Percentiles rank a stretch among this genome's conserved stretches.
These are phyloP conservation scores for Acholoe squamosa DNA, from an alignment of 2,888 invertebrate genomes.

Conservation along the genomic window DNA sequence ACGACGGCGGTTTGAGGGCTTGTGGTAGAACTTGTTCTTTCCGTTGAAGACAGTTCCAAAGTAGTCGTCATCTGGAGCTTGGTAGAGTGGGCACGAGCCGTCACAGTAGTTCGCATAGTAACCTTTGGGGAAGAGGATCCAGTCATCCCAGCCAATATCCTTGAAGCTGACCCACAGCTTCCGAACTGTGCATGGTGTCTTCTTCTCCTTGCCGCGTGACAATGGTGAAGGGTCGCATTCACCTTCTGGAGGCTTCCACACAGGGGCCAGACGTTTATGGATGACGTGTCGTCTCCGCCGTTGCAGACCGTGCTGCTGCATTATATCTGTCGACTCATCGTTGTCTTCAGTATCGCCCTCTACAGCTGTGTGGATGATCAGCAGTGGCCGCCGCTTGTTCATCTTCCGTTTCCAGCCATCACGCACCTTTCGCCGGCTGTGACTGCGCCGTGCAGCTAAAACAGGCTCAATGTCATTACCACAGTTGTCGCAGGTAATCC, in stretches of 20 bases:
- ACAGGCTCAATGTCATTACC: slow-evolving; percentile 53
- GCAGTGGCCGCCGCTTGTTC: slow-evolving; percentile 61
- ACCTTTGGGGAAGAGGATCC: slow-evolving; percentile 94
- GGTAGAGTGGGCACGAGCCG: slow-evolving; percentile 88
- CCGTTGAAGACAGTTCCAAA: neutral
- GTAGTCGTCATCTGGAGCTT: neutral
- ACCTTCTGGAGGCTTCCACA: neutral
- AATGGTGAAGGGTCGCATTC: neutral
- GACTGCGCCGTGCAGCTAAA: neutral
- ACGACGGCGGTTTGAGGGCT: neutral
- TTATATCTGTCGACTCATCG: neutral
- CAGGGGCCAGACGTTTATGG: slow-evolving; percentile 8
- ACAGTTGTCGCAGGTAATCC: slow-evolving; percentile 62
- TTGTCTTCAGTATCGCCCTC: neutral
- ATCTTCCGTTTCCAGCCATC: slow-evolving; percentile 2
- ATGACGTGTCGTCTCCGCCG: neutral
- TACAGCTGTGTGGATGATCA: slow-evolving; percentile 55
- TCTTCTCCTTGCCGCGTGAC: neutral
- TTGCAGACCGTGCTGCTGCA: neutral
- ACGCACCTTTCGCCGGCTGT: slow-evolving; percentile 44
- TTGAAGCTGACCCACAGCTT: slow-evolving; percentile 95
- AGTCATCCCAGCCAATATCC: slow-evolving; percentile 96
- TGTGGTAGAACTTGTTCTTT: neutral
- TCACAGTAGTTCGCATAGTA: slow-evolving; percentile 97
- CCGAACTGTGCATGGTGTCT: slow-evolving; percentile 89